A percentile compares a stretch with the other conserved stretches of the same genome.
phyloP scores from a whole-genome alignment of 1,140 invertebrate genomes.

The Macrosteles quadrilineatus region DNA sequence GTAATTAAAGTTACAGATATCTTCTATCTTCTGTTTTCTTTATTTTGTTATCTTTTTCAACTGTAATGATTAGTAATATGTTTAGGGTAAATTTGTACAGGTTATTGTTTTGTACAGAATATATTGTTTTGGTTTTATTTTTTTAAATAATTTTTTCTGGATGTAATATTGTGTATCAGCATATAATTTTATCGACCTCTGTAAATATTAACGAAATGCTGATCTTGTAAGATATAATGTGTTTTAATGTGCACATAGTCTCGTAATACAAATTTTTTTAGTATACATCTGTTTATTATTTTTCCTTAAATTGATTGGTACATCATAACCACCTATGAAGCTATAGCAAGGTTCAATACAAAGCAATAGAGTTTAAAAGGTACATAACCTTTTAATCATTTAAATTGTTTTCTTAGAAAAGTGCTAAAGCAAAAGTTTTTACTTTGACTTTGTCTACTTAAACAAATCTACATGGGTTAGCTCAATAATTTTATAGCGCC shows the following conservation, averaged over 20 bases:
- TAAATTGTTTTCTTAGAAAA: too few species aligned
- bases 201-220: slow-evolving; percentile 59
- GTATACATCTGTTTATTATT: slow-evolving; percentile 15
- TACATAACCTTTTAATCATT: too few species aligned
- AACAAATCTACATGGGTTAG: too few species aligned
- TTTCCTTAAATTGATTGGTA: neutral
- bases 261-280: slow-evolving; percentile 46
- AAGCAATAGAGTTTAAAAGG: too few species aligned
- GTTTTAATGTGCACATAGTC: slow-evolving; percentile 62
- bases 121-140: slow-evolving; percentile 40
- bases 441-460: too few species aligned
- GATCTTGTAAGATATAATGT: slow-evolving; percentile 60
- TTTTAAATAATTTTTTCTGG: slow-evolving; percentile 38
- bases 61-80: slow-evolving; percentile 1
- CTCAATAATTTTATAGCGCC: too few species aligned
- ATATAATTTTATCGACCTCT: slow-evolving; percentile 52
- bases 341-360: too few species aligned
- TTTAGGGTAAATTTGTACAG: slow-evolving; percentile 43
- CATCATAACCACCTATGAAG: too few species aligned
- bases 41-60: slow-evolving; percentile 10
- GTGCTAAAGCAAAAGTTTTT: too few species aligned
- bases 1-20: neutral
- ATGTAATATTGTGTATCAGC: slow-evolving; percentile 42
- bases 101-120: slow-evolving; percentile 46
- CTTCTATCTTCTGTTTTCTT: slow-evolving; percentile 14